A percentile compares a stretch with the other conserved stretches of the same genome.
Conservation (phyloP, 2,113 vertebrate species). For the Varanus komodoensis region DNA sequence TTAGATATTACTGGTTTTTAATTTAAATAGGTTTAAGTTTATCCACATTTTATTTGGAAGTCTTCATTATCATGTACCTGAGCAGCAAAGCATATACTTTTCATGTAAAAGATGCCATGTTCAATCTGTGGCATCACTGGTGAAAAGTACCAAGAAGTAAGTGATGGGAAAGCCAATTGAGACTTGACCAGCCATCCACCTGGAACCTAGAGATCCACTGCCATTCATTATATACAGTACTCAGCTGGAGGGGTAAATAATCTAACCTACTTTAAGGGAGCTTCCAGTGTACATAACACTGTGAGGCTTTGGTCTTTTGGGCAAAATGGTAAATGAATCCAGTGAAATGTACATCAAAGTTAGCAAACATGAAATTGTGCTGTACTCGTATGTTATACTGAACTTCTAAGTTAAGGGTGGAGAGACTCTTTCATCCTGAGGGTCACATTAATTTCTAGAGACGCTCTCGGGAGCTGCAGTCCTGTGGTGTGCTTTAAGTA, state of each 20-base stretch:
- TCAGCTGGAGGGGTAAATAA: background rate
- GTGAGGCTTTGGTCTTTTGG: background rate
- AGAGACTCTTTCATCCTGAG: too few relatives aligned
- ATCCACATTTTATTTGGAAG: background rate
- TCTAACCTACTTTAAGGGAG: background rate
- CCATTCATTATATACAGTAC: background rate
- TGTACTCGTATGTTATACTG: too few relatives aligned
- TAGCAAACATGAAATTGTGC: too few relatives aligned
- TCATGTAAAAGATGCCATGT: background rate
- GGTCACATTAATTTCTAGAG: too few relatives aligned
- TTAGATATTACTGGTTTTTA: background rate
- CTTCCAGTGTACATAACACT: background rate
- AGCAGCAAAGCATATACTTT: background rate
- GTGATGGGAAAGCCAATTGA: background rate
- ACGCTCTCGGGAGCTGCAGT: too few relatives aligned
- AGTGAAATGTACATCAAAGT: too few relatives aligned
- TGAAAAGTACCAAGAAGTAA: background rate
- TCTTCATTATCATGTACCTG: background rate
- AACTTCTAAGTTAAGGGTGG: too few relatives aligned
- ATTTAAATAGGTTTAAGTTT: background rate
- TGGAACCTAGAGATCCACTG: background rate
- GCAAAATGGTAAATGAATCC: too few relatives aligned
- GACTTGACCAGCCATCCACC: background rate
- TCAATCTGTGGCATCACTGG: background rate
- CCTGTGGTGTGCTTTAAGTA: background rate